Base-by-base conservation (phyloP, 2,797 vertebrate genomes). In the Pitangus sulphuratus region DNA sequence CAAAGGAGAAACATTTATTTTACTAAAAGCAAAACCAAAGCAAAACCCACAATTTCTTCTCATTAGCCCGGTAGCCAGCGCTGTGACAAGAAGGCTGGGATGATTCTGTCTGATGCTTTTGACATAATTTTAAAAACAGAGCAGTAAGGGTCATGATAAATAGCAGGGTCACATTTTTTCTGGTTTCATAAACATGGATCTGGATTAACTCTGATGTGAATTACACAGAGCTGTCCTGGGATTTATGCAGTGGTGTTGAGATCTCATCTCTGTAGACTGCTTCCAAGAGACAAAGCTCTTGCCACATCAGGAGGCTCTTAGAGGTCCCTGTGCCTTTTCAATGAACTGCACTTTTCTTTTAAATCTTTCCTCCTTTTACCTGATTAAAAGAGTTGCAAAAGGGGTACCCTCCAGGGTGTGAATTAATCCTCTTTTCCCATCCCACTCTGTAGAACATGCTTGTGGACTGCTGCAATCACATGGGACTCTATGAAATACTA, bases 141-240 rank as follows among this genome's bases (percentile, higher is more conserved):
- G 64, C 84, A 65, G 54, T 61, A 91, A 76, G 51, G 30, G 25
- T 83, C 54, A 65, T 81, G 82, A 76, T 88, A 88, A 96, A 91
- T 89, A 93, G 62, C 75, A 40, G 58, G 58, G 69, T 86, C 47
- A 39, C 0, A 0, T 83, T 78, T 87, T 86, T 94, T 91, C 76
- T 94, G 76, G 65, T 86, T 93, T 96, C 69, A 31, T 96, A 95
- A 94, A 86, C 77, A 81, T 66, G 77, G 62, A 66, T 96, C 89
- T 94, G 84, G 69, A 95, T 93, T 88, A 91, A 93, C 54, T 84
- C 60, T 89, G 86, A 94, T 95, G 87, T 84, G 66, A 93, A 87
- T 94, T 96, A 79, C 35, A 72, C 68, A 89, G 88, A 91, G 79
- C 80, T 2, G 2, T 76, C 87, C 45, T 56, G 76, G 83, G 85